These are phyloP conservation scores for Alitta virens DNA, from an alignment of 2,888 invertebrate species.

Conservation along the genomic window DNA sequence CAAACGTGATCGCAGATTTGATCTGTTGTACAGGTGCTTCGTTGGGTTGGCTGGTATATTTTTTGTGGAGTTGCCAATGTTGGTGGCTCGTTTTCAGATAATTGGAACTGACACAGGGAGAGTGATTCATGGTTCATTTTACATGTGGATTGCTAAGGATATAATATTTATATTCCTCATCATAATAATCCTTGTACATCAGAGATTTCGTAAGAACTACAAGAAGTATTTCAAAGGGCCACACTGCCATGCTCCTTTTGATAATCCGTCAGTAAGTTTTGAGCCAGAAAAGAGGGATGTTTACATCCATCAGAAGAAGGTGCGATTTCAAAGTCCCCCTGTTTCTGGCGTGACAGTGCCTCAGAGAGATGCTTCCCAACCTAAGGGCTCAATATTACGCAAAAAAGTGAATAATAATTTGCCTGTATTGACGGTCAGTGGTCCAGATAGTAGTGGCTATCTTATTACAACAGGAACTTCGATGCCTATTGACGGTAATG, in stretches of 20 bases:
- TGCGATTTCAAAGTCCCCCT: no score
- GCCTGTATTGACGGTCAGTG: no score
- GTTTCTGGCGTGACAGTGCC: no score
- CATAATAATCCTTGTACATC: conserved; percentile 13
- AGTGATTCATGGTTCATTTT: conserved; percentile 25
- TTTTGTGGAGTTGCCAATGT: conserved; percentile 30
- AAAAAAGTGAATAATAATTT: no score
- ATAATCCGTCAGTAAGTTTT: conserved; percentile 26
- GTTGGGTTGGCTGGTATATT: conserved; percentile 25
- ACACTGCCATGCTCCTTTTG: conserved; percentile 18
- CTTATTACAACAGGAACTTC: no score
- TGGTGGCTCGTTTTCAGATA: conserved; percentile 30
- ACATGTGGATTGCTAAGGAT: conserved; percentile 31
- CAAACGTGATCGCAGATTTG: conserved; percentile 11
- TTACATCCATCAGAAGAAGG: conserved; percentile 21
- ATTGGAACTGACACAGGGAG: conserved; percentile 5
- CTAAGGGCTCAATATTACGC: no score
- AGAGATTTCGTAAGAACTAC: conserved; percentile 14
- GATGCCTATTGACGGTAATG: no score
- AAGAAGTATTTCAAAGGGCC: conserved; percentile 4
- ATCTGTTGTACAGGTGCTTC: conserved; percentile 25
- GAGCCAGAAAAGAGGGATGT: conserved; percentile 33
- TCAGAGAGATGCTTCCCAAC: no score
- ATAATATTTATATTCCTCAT: conserved; percentile 24
- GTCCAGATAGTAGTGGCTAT: no score